Percentiles rank a stretch among this genome's conserved stretches.
These are phyloP conservation scores for Paratilapia polleni DNA, from an alignment of 2,113 vertebrate species.

Conservation along the genomic window DNA sequence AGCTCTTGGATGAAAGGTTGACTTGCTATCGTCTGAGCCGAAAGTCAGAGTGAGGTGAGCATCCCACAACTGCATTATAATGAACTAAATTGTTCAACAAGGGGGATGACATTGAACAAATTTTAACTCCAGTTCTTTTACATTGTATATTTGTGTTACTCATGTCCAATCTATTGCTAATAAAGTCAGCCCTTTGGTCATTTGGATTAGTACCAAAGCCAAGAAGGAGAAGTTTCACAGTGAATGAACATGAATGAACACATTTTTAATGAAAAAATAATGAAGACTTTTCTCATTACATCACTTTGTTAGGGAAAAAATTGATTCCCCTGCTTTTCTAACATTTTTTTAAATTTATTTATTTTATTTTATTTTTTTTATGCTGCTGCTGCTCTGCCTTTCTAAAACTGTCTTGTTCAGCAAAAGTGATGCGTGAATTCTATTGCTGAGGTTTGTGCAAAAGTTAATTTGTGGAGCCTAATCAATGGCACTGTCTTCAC, in stretches of 20 bases:
- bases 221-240: not conserved
- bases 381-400: not conserved
- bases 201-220: not conserved
- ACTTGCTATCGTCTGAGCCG: conserved; percentile 35
- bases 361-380: no score
- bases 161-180: conserved; percentile 38
- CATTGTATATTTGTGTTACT: conserved; percentile 31
- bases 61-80: conserved; percentile 57
- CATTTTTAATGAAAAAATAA: not conserved
- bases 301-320: not conserved
- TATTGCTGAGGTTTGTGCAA: conserved; percentile 29
- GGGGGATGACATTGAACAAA: conserved; percentile 51
- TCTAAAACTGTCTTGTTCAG: conserved; percentile 29
- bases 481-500: conserved; percentile 42
- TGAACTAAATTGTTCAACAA: conserved; percentile 60
- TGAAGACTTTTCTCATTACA: not conserved
- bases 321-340: not conserved
- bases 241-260: not conserved
- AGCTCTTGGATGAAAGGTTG: conserved; percentile 48
- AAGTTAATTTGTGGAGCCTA: conserved; percentile 20
- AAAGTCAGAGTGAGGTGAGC: conserved; percentile 58
- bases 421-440: not conserved
- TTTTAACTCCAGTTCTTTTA: conserved; percentile 28
- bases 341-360: not conserved
- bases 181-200: conserved; percentile 1